Conservation (phyloP, 2,888 invertebrate species). For the Drosophila stalkeri region DNA sequence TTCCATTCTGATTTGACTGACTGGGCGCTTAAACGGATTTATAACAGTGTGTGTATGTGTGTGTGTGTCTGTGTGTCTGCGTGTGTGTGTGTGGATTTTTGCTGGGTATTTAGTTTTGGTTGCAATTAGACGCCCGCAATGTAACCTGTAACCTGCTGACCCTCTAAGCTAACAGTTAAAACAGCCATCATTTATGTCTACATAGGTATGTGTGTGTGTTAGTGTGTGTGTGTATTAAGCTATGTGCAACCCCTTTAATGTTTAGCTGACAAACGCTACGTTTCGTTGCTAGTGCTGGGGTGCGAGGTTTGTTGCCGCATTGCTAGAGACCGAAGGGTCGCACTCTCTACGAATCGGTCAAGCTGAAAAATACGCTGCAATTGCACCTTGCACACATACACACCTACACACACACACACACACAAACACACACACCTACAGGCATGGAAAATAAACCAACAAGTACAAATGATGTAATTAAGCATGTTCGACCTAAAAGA, state of each 20-base stretch:
- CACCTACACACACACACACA: conserved; percentile 25
- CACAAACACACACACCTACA: neutral
- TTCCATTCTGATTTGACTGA: conserved; percentile 43
- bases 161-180: conserved; percentile 66
- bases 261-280: conserved; percentile 68
- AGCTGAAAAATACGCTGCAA: conserved; percentile 81
- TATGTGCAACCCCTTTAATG: conserved; percentile 62
- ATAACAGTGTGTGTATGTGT: conserved; percentile 5
- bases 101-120: conserved; percentile 41
- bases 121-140: conserved; percentile 61
- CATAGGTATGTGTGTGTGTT: neutral
- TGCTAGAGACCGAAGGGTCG: conserved; percentile 58
- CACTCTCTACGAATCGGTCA: conserved; percentile 74
- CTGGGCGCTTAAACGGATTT: conserved; percentile 58
- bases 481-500: conserved; percentile 16
- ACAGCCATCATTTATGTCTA: conserved; percentile 39
- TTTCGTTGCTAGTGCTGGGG: conserved; percentile 57
- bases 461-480: conserved; percentile 30
- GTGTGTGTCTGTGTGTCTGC: neutral
- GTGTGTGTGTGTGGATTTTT: neutral
- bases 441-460: conserved; percentile 6
- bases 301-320: conserved; percentile 69
- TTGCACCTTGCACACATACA: conserved; percentile 68
- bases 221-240: conserved; percentile 17
- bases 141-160: conserved; percentile 77